Evolutionary conservation across 2,888 invertebrate genomes (phyloP).

Genomic region (Acholoe squamosa): DNA sequence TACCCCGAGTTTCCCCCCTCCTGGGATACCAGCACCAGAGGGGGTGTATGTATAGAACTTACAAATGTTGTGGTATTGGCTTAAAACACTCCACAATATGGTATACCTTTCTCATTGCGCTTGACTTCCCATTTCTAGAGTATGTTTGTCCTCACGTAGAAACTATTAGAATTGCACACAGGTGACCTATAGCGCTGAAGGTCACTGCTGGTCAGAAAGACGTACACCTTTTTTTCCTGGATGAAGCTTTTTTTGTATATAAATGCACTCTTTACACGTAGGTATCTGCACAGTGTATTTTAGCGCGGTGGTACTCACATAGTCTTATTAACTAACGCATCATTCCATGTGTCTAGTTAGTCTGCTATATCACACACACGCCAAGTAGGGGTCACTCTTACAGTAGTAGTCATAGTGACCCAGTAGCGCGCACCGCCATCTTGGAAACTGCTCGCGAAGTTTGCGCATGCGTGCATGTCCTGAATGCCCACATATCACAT

Average conservation of each 20-base stretch:
- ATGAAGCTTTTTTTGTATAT: conserved; percentile 32
- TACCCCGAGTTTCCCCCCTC: background rate
- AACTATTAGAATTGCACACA: background rate
- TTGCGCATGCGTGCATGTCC: conserved; percentile 29
- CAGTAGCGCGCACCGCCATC: conserved; percentile 50
- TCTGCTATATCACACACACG: background rate
- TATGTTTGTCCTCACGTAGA: conserved; percentile 5
- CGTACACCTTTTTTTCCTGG: background rate
- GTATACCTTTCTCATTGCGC: background rate
- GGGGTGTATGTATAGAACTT: background rate
- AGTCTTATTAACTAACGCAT: conserved; percentile 23
- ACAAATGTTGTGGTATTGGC: background rate
- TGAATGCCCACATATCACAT: background rate
- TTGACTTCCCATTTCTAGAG: background rate
- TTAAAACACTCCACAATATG: conserved; percentile 12
- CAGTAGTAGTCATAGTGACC: conserved; percentile 38
- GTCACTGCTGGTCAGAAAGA: background rate
- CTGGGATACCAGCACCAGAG: background rate
- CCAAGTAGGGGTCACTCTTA: conserved; percentile 39
- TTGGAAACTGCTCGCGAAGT: conserved; percentile 50
- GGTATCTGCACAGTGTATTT: conserved; percentile 28
- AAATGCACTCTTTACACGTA: conserved; percentile 47
- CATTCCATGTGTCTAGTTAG: conserved; percentile 15
- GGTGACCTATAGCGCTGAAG: background rate
- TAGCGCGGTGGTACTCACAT: conserved; percentile 41